phyloP scores from a whole-genome alignment of 2,113 vertebrate species.

The Hiodon tergisus region DNA sequence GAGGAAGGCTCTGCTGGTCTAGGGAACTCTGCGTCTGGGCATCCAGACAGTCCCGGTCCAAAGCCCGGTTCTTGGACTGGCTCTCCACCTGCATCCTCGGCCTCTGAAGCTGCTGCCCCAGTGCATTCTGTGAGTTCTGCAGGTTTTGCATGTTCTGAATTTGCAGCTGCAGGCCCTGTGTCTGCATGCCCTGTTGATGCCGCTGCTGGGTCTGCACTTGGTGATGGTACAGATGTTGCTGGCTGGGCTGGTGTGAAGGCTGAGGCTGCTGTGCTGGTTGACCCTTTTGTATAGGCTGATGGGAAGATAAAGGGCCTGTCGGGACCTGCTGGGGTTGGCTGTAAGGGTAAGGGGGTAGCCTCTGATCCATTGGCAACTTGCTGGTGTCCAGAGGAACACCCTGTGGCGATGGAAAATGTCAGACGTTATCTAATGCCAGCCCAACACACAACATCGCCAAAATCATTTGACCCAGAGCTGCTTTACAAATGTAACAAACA shows the following conservation, averaged over 20 bases:
- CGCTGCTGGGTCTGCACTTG: slow-evolving; percentile 39
- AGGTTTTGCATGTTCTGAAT: slow-evolving; percentile 54
- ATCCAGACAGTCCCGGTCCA: neutral
- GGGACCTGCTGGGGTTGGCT: slow-evolving; percentile 61
- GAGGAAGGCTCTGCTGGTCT: slow-evolving; percentile 36
- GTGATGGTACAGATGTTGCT: slow-evolving; percentile 24
- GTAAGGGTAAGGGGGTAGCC: slow-evolving; percentile 72
- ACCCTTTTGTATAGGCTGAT: slow-evolving; percentile 38
- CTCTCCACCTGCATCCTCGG: slow-evolving; percentile 38
- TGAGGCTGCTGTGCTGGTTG: slow-evolving; percentile 36
- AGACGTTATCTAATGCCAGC: neutral
- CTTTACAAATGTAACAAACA: neutral
- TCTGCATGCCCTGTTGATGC: slow-evolving; percentile 13
- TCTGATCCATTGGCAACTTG: slow-evolving; percentile 73
- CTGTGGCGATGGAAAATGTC: slow-evolving; percentile 45
- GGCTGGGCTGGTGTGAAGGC: slow-evolving; percentile 34
- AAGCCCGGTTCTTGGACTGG: slow-evolving; percentile 33
- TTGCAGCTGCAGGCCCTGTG: slow-evolving; percentile 38
- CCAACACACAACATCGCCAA: neutral
- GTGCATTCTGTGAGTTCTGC: slow-evolving; percentile 44
- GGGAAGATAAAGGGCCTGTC: slow-evolving; percentile 28
- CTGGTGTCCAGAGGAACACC: slow-evolving; percentile 87
- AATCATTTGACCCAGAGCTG: too few relatives aligned
- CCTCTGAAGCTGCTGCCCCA: slow-evolving; percentile 15
- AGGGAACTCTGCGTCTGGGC: slow-evolving; percentile 34